Base-by-base conservation (phyloP, 1,140 invertebrate genomes). In the Vanessa atalanta region DNA sequence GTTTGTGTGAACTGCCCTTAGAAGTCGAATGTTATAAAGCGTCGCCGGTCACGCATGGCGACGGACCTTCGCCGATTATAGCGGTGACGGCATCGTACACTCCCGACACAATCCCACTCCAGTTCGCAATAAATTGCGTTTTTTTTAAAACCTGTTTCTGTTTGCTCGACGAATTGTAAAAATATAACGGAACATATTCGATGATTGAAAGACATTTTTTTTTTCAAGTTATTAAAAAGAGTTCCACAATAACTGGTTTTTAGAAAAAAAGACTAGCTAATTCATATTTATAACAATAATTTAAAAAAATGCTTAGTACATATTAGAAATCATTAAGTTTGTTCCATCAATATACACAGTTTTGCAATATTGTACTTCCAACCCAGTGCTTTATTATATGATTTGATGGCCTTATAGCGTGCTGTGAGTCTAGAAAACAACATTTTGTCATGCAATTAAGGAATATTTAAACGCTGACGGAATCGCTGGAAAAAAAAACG, bases 41-140 rank as follows among this genome's bases (percentile, higher is more conserved):
- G 83, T 82, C 83, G 82, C 75, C 79, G 79, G 84, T 85, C 86
- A 82, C 84, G 83, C 83, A 83, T 83, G 80, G 76, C 80, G 82
- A 84, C 82, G 86, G 88, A 86, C 87, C 87, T 90, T 89, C 86
- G 83, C 75, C 82, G 81, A 80, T 87, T 86, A 90, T 91, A 90
- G 87, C 85, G 88, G 82, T 91, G 89, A 91, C 88, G 84, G 78
- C 85, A 90, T 89, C 83, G 80, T 79, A 75, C 83, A 79, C 82
- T 83, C 85, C 86, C 83, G 80, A 48, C 77, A 74, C 79, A 73
- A 69, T 79, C 76, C 76, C 76, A 79, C 61, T 71, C 75, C 75
- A 77, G 81, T 83, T 77, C 74, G 75, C 71, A 61, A 72, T 63
- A 74, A 77, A 76, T 75, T 72, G 50, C 5, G 16, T 47, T 69